Base-by-base conservation (phyloP, 1,140 invertebrate species). In the Philopotamus ludificatus region DNA sequence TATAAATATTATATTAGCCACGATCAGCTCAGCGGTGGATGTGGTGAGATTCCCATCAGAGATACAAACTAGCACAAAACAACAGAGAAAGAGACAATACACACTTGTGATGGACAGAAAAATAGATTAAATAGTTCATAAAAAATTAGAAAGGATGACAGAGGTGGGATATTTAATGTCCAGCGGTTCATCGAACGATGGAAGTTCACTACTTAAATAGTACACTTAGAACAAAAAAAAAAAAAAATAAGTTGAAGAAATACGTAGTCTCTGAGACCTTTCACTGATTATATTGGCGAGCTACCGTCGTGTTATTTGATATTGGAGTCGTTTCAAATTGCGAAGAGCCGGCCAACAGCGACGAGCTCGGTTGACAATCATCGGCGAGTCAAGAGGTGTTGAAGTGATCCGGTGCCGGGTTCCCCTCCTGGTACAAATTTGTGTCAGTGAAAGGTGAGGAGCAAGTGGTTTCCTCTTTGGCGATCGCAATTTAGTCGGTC, bases 61-160 rank as follows among this genome's bases (percentile, higher is more conserved):
- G 54, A 70, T 63, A 54, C 65, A 65, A 67, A 67, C 68, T 70
- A 70, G 68, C 68, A 70, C 68, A 70, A 66, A 65, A 70, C 68
- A 67, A 70, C 68, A 70, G 68, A 59, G 63, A 70, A 50, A 66
- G 53, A 66, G 68, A 70, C 61, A 70, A 70, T 70, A 70, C 68
- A 70, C 68, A 70, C 68, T 66, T 51, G 49, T 64, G 57, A 65
- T 55, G 55, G 65, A 65, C 64, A 67, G 42, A 65, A 70, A 63
- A 63, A 47, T 21, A 47, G 44, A 58, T 21, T 47, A 2, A 44
- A 47, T 47, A 9, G 28, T 26, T 9, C 23, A 45, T 15, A 9
- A 20, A 47, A 12, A 12, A 8, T 9, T 9, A 47, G 44, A 47
- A 12, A 16, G 57, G 57, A 60, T 47, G 34, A 34, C 20, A 47